Evolutionary conservation across 2,113 vertebrate genomes (phyloP).

Genomic region (Mastomys coucha): DNA sequence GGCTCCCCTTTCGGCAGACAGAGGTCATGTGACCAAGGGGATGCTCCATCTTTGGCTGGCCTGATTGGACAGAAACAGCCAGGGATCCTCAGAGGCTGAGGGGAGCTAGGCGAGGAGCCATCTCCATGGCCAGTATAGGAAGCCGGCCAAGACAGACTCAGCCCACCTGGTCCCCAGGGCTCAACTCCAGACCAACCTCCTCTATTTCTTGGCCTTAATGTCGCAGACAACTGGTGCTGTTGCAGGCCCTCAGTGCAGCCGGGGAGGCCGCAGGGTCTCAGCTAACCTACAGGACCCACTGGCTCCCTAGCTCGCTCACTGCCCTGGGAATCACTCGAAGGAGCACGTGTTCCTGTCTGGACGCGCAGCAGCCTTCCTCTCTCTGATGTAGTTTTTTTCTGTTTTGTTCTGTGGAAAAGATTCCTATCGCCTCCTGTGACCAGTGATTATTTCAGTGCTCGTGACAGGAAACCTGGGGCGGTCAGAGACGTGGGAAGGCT

Average conservation of each 20-base stretch:
- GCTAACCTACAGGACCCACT: fast-evolving
- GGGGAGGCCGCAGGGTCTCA: no score
- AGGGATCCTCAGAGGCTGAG: background rate
- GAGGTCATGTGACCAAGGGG: background rate
- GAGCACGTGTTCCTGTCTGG: background rate
- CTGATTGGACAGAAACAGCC: background rate
- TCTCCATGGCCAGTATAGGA: fast-evolving
- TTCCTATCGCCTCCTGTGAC: background rate
- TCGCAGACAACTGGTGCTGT: background rate
- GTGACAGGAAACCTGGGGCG: background rate
- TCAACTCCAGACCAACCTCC: background rate
- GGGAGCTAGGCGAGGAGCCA: background rate
- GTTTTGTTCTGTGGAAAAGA: background rate
- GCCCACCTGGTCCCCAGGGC: background rate
- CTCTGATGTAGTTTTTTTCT: background rate
- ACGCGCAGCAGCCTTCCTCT: background rate
- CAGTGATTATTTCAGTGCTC: background rate
- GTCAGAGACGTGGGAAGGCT: background rate
- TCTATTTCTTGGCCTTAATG: no score
- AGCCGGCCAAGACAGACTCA: background rate
- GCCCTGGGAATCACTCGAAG: fast-evolving
- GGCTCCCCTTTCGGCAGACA: background rate
- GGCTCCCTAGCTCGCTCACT: background rate
- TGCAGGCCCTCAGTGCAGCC: fast-evolving
- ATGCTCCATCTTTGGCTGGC: background rate